Percentiles rank a stretch among this genome's conserved stretches.
These are phyloP conservation scores for Porites divaricata DNA, from an alignment of 92 coral and sea anemone genomes.

Conservation along the genomic window DNA sequence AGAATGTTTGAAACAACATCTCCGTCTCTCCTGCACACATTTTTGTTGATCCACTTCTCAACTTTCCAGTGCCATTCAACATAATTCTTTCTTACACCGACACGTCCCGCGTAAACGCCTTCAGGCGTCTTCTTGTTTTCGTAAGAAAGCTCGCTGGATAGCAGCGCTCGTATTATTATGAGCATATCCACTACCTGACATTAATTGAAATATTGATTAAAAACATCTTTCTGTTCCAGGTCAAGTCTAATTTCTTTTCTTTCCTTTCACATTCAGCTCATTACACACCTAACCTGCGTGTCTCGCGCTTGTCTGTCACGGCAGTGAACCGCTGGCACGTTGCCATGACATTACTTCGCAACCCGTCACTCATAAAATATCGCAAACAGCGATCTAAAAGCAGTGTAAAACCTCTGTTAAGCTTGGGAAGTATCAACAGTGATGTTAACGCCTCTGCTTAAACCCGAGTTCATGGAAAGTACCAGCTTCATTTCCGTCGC, in stretches of 20 bases:
- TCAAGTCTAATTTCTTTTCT: background rate
- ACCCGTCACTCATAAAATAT: constrained; percentile 61
- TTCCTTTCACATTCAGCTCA: background rate
- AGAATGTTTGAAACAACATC: too few species aligned
- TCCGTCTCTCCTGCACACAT: too few species aligned
- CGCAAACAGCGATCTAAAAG: constrained; percentile 26
- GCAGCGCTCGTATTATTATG: too few species aligned
- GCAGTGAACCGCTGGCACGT: constrained; percentile 85
- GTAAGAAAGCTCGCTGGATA: too few species aligned
- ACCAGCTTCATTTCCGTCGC: background rate
- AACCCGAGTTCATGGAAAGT: too few species aligned
- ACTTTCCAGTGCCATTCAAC: too few species aligned
- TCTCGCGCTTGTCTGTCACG: constrained; percentile 62
- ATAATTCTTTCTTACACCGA: too few species aligned
- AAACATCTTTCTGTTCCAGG: background rate
- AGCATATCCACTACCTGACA: too few species aligned
- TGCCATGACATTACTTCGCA: constrained; percentile 73
- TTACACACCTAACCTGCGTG: background rate
- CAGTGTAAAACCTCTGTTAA: background rate
- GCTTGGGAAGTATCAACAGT: background rate
- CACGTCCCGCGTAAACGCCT: too few species aligned
- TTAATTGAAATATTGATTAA: too few species aligned
- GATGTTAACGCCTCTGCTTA: background rate
- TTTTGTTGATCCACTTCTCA: too few species aligned
- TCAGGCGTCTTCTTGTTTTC: too few species aligned